Conservation (phyloP, 2,888 invertebrate species). For the Rhamphomyia laevipes region DNA sequence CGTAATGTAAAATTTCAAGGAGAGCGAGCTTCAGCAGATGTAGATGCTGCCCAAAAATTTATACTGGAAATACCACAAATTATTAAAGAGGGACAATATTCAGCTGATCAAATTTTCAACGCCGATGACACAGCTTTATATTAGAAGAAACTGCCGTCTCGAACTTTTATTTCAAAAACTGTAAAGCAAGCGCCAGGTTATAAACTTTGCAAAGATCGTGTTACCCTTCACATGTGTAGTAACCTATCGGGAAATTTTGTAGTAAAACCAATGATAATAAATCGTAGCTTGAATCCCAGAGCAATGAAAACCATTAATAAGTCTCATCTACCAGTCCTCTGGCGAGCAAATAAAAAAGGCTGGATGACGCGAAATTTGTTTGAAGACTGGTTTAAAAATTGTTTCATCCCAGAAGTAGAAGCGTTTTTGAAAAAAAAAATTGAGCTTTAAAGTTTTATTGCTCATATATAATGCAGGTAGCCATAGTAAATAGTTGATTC, state of each 20-base stretch:
- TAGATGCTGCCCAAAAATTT: slow-evolving; percentile 5
- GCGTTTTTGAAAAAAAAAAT: not conserved
- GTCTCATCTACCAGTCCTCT: too few species aligned
- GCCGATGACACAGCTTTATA: slow-evolving; percentile 16
- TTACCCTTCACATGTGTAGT: slow-evolving; percentile 13
- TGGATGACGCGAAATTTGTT: slow-evolving; percentile 10
- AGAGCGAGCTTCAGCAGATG: slow-evolving; percentile 7
- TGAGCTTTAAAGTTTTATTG: slow-evolving; percentile 1
- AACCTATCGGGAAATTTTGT: slow-evolving; percentile 15
- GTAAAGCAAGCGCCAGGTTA: slow-evolving; percentile 18
- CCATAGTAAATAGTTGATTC: not conserved
- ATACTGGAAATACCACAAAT: not conserved
- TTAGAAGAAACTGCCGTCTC: slow-evolving; percentile 19
- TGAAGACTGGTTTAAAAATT: not conserved
- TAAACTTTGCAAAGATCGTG: slow-evolving; percentile 15
- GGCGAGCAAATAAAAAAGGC: too few species aligned
- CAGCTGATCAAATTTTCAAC: slow-evolving; percentile 16
- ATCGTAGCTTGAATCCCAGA: too few species aligned
- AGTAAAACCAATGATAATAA: too few species aligned
- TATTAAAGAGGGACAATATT: slow-evolving; percentile 8
- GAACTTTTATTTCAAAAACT: slow-evolving; percentile 19
- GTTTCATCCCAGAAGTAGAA: not conserved
- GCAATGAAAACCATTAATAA: too few species aligned
- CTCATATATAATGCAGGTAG: slow-evolving; percentile 1
- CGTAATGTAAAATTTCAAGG: too few species aligned